phyloP scores from a whole-genome alignment of 1,140 invertebrate genomes.

The Augochlora pura region DNA sequence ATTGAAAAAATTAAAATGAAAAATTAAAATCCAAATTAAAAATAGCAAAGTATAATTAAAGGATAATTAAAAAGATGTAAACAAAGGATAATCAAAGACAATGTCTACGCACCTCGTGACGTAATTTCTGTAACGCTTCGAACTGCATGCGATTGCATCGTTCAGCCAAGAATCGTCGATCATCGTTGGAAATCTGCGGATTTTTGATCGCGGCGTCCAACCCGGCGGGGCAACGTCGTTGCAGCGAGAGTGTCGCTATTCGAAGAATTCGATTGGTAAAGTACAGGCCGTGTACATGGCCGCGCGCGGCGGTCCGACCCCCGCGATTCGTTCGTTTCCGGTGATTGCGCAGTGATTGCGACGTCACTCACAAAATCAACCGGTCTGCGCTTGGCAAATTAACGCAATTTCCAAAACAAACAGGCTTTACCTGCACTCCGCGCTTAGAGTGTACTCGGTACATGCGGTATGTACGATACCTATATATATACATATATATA shows the following conservation, averaged over 20 bases:
- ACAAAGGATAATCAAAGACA: too few relatives aligned
- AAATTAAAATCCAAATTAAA: too few relatives aligned
- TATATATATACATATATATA: too few relatives aligned
- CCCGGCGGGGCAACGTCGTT: not conserved
- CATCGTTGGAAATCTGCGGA: not conserved
- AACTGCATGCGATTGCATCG: too few relatives aligned
- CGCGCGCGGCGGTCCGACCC: slow-evolving; percentile 49
- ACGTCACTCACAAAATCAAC: slow-evolving; percentile 76
- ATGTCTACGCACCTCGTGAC: too few relatives aligned
- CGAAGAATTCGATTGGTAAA: slow-evolving; percentile 54
- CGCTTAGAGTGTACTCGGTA: slow-evolving; percentile 41
- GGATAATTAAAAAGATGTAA: too few relatives aligned
- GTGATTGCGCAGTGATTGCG: slow-evolving; percentile 75
- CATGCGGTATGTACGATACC: slow-evolving; percentile 40
- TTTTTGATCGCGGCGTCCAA: not conserved
- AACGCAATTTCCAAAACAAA: slow-evolving; percentile 78
- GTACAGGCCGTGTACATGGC: slow-evolving; percentile 32
- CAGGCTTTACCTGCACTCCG: slow-evolving; percentile 59
- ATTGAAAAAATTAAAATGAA: too few relatives aligned
- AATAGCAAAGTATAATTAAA: too few relatives aligned
- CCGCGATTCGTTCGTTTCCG: slow-evolving; percentile 67
- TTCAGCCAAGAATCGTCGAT: not conserved
- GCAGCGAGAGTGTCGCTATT: slow-evolving; percentile 2
- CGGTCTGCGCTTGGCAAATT: slow-evolving; percentile 72
- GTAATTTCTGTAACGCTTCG: too few relatives aligned